Conservation (phyloP, 1,140 invertebrate species). For the Camponotus pennsylvanicus region DNA sequence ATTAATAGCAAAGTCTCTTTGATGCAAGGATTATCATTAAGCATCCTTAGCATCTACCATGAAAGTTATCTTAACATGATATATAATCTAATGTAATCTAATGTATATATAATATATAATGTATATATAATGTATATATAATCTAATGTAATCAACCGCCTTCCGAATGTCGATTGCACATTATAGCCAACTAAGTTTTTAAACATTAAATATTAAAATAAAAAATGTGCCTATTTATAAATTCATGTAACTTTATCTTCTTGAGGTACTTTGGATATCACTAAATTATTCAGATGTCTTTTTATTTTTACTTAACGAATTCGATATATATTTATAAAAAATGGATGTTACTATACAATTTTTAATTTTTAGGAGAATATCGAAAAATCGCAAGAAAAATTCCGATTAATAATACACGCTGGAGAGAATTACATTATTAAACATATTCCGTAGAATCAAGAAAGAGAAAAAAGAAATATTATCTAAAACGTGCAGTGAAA, state of each 20-base stretch:
- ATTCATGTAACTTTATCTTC: neutral
- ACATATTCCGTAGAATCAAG: neutral
- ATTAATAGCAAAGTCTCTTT: conserved; percentile 51
- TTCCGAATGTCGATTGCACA: neutral
- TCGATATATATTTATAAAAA: neutral
- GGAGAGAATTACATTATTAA: neutral
- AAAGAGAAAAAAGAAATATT: neutral
- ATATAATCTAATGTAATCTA: neutral
- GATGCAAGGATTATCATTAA: conserved; percentile 46
- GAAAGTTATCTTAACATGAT: conserved; percentile 15
- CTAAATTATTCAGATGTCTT: conserved; percentile 7
- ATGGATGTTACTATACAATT: neutral
- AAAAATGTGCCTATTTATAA: neutral
- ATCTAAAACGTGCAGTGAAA: conserved; percentile 32
- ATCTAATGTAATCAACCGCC: neutral
- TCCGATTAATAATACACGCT: neutral
- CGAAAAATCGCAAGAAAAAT: neutral
- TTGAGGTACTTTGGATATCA: neutral
- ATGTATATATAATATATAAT: no score
- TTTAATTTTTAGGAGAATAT: neutral
- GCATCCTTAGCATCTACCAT: conserved; percentile 24
- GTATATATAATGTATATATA: no score
- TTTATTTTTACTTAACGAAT: neutral
- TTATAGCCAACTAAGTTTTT: neutral
- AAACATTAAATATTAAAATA: neutral